Base-by-base conservation (phyloP, 2,113 vertebrate genomes). In the Corapipo altera region DNA sequence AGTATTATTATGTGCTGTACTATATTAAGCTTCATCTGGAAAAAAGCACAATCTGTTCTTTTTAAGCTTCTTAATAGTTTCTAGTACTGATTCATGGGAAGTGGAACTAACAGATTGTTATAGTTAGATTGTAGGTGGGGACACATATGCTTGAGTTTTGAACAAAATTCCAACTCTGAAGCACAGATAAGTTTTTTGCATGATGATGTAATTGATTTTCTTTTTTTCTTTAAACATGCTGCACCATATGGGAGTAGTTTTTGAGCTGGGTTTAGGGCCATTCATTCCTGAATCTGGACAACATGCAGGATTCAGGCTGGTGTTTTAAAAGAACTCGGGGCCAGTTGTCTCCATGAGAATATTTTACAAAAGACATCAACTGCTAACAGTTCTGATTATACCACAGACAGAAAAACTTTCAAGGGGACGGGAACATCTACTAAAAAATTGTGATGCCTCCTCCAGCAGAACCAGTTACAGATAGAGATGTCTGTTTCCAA, bases 11-110 rank as follows among this genome's bases (percentile, higher is more conserved):
- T 89, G 64, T 84, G 54, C 74, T 80, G 43, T 39, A 81, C 92
- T 92, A 88, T 89, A 93, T 94, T 92, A 92, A 91, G 62, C 73
- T 84, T 95, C 74, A 93, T 93, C 61, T 81, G n/a, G 88, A 88
- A 88, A 96, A 95, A 97, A 90, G 76, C 84, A 95, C 95, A 97
- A 90, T 91, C 88, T 96, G 95, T 96, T 91, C 95, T 49, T 92
- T 87, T 86, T 78, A 97, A 95, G 91, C 92, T 94, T 88, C 95
- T 94, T 95, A 96, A 86, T 95, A 91, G 67, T 92, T 94, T 96
- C 74, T 92, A 66, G 61, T 88, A 82, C 35, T 81, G 84, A 94
- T 91, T 95, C 81, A 96, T 76, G 83, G 76, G 54, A 91, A 94
- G 46, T 94, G 74, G 52, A 85, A 89, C 89, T 87, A 95, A 59